Conservation (phyloP, 1,140 invertebrate genomes). For the Macrobrachium nipponense region DNA sequence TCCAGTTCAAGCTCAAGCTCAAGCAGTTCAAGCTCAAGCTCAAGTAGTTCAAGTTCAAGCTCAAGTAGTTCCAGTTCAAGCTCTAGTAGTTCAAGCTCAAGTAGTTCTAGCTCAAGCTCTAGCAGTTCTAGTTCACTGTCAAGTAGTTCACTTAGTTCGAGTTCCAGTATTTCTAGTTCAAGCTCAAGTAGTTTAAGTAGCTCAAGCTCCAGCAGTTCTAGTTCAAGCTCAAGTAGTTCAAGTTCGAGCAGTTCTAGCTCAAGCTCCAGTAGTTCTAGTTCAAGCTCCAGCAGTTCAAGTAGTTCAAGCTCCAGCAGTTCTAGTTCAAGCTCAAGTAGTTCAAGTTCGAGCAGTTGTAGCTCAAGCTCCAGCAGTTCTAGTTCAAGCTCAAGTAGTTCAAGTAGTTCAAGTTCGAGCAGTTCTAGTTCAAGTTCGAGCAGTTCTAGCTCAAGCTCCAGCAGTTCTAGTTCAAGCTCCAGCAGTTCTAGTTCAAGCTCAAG, state of each 20-base stretch:
- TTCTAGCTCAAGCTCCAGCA: background rate
- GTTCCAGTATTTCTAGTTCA: background rate
- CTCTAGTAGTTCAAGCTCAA: conserved; percentile 2
- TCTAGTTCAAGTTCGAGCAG: conserved; percentile 9
- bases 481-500: background rate
- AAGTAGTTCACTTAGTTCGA: background rate
- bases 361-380: background rate
- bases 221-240: background rate
- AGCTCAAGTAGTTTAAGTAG: background rate
- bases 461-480: background rate
- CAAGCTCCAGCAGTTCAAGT: background rate
- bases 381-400: background rate
- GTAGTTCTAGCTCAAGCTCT: background rate
- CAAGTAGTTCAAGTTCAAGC: background rate
- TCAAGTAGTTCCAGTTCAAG: background rate
- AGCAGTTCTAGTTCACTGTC: background rate
- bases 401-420: conserved; percentile 1
- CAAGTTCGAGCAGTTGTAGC: conserved; percentile 1
- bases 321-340: background rate
- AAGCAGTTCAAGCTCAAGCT: background rate
- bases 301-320: background rate
- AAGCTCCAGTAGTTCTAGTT: background rate
- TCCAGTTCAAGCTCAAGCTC: conserved; percentile 1
- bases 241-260: conserved; percentile 17
- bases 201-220: background rate